Evolutionary conservation across 2,113 vertebrate genomes (phyloP).

Genomic region (Alethe diademata): DNA sequence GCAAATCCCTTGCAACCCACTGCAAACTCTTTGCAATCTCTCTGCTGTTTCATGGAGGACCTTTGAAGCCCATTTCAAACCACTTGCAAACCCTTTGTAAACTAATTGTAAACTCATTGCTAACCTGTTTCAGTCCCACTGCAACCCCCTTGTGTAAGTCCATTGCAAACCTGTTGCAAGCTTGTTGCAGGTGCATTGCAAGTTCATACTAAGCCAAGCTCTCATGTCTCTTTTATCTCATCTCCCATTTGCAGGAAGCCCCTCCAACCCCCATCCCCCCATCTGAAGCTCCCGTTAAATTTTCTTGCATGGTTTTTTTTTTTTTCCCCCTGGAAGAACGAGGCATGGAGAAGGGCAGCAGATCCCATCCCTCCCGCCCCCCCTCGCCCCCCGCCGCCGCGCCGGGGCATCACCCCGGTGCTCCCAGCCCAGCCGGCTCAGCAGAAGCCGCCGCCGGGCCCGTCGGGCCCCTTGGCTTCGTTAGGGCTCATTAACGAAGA

Average conservation of each 20-base stretch:
- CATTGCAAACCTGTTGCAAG: background rate
- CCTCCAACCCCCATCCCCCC: rapidly evolving
- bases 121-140: background rate
- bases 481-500: constrained; percentile 55
- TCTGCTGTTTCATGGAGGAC: background rate
- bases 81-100: background rate
- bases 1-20: background rate
- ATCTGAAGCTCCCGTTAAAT: rapidly evolving
- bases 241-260: background rate
- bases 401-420: rapidly evolving
- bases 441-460: background rate
- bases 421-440: background rate
- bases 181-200: background rate
- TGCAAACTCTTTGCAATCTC: background rate
- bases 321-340: rapidly evolving
- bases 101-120: no score
- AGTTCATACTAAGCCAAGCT: rapidly evolving
- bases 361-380: background rate
- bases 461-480: background rate
- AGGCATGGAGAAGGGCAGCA: rapidly evolving
- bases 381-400: background rate
- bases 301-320: background rate
- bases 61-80: background rate
- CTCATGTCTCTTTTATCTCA: background rate
- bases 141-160: background rate